Evolutionary conservation across 2,113 vertebrate species (phyloP).

Genomic region (Rafetus swinhoei): DNA sequence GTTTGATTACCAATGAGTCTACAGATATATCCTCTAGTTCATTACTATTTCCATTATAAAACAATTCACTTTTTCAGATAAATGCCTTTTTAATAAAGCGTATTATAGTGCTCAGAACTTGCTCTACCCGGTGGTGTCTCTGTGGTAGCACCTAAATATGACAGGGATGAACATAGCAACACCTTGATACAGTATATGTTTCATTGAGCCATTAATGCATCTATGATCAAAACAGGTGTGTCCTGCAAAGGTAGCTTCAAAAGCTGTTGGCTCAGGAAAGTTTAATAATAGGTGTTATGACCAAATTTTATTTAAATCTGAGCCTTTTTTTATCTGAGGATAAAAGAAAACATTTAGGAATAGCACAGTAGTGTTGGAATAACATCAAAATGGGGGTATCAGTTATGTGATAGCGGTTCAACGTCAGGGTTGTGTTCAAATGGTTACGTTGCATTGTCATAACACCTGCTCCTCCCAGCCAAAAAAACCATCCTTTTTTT

Average conservation of each 20-base stretch:
- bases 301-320: background rate
- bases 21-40: background rate
- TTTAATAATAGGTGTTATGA: background rate
- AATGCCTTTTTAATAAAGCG: background rate
- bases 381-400: background rate
- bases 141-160: background rate
- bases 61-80: background rate
- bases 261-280: background rate
- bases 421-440: accelerated
- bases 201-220: background rate
- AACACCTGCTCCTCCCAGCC: background rate
- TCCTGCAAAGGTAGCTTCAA: background rate
- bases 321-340: background rate
- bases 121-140: background rate
- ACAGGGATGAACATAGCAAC: background rate
- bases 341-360: background rate
- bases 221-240: background rate
- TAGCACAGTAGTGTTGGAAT: background rate
- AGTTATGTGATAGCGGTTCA: background rate
- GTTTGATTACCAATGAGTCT: background rate
- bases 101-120: background rate
- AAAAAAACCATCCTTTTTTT: background rate
- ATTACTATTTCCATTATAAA: background rate
- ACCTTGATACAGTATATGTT: background rate
- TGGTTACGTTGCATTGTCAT: background rate